Base-by-base conservation (phyloP, 2,113 vertebrate species). In the Labeo rohita region DNA sequence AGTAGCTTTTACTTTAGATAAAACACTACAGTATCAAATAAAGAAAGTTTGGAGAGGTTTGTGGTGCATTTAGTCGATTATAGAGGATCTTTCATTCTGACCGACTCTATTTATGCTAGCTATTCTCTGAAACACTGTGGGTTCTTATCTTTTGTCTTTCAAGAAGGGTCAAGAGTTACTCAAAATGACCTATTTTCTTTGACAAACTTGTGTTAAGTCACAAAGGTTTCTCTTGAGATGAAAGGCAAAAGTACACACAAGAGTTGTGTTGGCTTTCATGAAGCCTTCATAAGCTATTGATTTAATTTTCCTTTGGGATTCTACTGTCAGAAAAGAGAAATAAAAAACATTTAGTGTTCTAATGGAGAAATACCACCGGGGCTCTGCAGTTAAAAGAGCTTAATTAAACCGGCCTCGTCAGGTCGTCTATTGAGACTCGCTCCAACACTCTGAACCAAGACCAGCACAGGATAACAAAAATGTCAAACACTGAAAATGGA, bases 351-450 rank as follows among this genome's bases (percentile, higher is more conserved):
- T 89, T 91, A 89, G 92, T 90, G 72, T 81, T 89, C 87, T 90
- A 92, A 92, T 92, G 61, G 91, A 91, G 63, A 83, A 66, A 49
- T 88, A 80, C 28, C 88, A 83, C 84, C 79, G 16, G 49, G 34
- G 65, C 87, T 91, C 77, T 80, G 52, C 86, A 84, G 86, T 85
- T 88, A 89, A 89, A n/a, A 2, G 81, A 70, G 75, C 83, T 90
- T 90, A 90, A 92, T 93, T 89, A 92, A 91, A 91, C 75, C 12
- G 84, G 88, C 84, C 73, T 74, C 59, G 63, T 89, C 68, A 18
- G 86, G 61, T 36, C 84, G 66, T 88, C 89, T 43, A 43, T 34
- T 23, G 84, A 79, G 84, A 80, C 43, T 80, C 54, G 0, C 36
- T 43, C 54, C 77, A 45, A 45, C 15, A 56, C 36, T 61, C 0